Conservation (phyloP, 1,140 invertebrate species). For the Pseudobourletiella spinata region DNA sequence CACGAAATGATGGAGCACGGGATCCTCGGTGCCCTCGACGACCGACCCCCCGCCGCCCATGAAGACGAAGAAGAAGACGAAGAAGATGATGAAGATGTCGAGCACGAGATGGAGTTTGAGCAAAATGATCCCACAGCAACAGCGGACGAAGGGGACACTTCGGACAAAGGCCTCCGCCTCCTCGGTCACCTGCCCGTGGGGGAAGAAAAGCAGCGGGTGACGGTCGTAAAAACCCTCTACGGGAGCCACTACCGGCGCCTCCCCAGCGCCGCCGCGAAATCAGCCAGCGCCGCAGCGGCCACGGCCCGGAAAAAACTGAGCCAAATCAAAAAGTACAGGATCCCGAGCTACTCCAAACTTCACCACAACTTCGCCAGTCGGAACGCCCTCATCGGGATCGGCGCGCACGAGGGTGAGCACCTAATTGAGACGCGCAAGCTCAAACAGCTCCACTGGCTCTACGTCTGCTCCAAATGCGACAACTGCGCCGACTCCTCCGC, state of each 20-base stretch:
- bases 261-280: not conserved
- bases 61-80: too few species aligned
- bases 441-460: slow-evolving; percentile 33
- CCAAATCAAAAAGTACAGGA: not conserved
- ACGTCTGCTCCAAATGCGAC: slow-evolving; percentile 27
- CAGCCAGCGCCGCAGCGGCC: too few species aligned
- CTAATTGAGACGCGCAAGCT: slow-evolving; percentile 18
- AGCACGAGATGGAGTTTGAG: too few species aligned
- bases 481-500: slow-evolving; percentile 12
- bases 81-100: too few species aligned
- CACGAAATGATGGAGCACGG: slow-evolving; percentile 28
- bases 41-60: too few species aligned
- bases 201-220: not conserved
- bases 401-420: slow-evolving; percentile 5
- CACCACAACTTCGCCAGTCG: not conserved
- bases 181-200: not conserved
- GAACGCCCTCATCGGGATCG: slow-evolving; percentile 9
- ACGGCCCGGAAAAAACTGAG: too few species aligned
- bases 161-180: not conserved
- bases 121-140: too few species aligned
- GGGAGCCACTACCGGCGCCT: not conserved
- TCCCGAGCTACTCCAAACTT: not conserved
- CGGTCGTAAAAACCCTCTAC: not conserved
- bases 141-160: not conserved
- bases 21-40: not conserved